These are phyloP conservation scores for Zele albiditarsus DNA, from an alignment of 2,888 invertebrate genomes.

Conservation along the genomic window DNA sequence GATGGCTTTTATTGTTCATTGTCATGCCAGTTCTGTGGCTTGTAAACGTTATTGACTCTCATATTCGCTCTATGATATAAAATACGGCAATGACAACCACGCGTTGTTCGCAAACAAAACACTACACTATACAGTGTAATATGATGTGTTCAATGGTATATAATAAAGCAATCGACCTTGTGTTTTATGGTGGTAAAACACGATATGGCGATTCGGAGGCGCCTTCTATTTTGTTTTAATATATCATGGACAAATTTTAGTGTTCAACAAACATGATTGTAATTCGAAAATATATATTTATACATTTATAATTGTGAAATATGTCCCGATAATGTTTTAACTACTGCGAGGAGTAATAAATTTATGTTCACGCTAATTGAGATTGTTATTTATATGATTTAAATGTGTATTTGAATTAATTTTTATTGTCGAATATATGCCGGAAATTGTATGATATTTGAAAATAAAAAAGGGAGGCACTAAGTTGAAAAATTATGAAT, in stretches of 20 bases:
- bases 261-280: conserved; percentile 28
- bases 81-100: conserved; percentile 30
- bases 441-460: background rate
- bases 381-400: background rate
- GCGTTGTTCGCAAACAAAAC: conserved; percentile 18
- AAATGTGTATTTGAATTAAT: background rate
- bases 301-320: background rate
- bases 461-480: background rate
- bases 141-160: conserved; percentile 9
- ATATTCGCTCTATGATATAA: background rate
- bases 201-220: conserved; percentile 38
- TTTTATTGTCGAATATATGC: background rate
- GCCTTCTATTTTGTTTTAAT: conserved; percentile 33
- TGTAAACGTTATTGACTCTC: background rate
- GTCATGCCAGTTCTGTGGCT: conserved; percentile 35
- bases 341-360: background rate
- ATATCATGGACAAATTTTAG: conserved; percentile 25
- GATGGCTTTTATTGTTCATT: background rate
- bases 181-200: conserved; percentile 38
- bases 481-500: background rate
- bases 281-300: conserved; percentile 21
- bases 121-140: conserved; percentile 11
- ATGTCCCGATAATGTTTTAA: background rate
- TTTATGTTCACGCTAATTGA: background rate
- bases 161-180: conserved; percentile 41